Base-by-base conservation (phyloP, 2,888 invertebrate species). In the Strigamia crassipes region DNA sequence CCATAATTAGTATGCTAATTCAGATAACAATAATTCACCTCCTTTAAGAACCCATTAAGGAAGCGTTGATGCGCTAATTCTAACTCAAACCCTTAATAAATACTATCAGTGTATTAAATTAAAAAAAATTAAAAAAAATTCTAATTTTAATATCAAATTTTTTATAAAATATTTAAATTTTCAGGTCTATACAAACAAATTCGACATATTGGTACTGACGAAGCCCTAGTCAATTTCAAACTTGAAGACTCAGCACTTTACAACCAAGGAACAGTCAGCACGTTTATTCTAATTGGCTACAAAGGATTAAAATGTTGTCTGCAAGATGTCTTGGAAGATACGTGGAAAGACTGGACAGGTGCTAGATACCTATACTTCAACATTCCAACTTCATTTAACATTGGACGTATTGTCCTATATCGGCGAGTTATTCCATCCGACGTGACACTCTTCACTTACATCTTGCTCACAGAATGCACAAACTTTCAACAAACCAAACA, bases 301-400 rank as follows among this genome's bases (percentile, higher is more conserved):
- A 88, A 88, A 84, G 87, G 87, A 77, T 85, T 88, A 18, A 88
- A 88, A 61, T 86, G 85, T 82, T 86, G 86, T 83, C 85, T 87
- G 85, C 87, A 86, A 85, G 84, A 85, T 66, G 86, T 87, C 12
- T 85, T 88, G 85, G 86, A 88, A 21, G 87, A 87, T 82, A 87
- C 87, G 5, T 89, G 89, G 89, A 89, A 88, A 84, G 89, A 89
- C 82, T 89, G 89, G 89, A 88, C 88, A 8, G 88, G 88, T 18
- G 88, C 88, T 6, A 85, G 89, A 1, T 86, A 87, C 82, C 86
- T 89, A 78, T 89, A 89, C 84, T 85, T 89, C 84, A 87, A 88
- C 83, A 86, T 89, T 3, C 87, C 88, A 1, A 86, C 87, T 81
- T 88, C 88, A 38, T 86, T 89, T 82, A 88, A 88, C 5, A 86